A percentile compares a stretch with the other conserved stretches of the same genome.
Evolutionary conservation across 2,888 invertebrate genomes (phyloP).

Genomic region (Limnephilus lunatus): DNA sequence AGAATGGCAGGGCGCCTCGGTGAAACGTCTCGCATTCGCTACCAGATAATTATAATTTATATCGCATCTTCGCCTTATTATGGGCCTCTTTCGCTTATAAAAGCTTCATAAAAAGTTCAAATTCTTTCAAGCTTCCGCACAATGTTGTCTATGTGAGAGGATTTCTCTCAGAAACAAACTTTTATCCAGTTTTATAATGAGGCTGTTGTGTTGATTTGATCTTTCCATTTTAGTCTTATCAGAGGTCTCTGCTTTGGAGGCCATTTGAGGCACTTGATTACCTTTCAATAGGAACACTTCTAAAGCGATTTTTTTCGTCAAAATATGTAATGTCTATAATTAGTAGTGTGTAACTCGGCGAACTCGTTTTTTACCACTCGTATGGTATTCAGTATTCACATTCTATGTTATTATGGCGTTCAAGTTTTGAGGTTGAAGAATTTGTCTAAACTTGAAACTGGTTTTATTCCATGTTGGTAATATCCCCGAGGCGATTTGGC

Average conservation of each 20-base stretch:
- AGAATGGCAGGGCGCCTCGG: constrained; percentile 30
- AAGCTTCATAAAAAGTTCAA: constrained; percentile 59
- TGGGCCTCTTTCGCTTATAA: constrained; percentile 51
- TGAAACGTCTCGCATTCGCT: constrained; percentile 59
- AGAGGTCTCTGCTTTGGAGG: neutral
- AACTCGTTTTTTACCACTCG: neutral
- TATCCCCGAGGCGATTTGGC: constrained; percentile 45
- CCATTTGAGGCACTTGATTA: neutral
- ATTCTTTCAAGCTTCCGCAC: constrained; percentile 37
- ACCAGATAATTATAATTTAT: constrained; percentile 62
- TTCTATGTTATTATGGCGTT: constrained; percentile 9
- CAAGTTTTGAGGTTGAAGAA: neutral
- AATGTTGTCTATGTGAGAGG: constrained; percentile 29
- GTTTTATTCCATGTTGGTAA: constrained; percentile 40
- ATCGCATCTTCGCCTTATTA: constrained; percentile 52
- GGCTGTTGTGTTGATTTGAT: neutral
- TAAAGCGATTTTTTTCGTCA: neutral
- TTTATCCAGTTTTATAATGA: neutral
- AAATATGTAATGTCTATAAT: neutral
- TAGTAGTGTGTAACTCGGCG: neutral
- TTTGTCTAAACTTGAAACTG: constrained; percentile 9
- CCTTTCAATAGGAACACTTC: neutral
- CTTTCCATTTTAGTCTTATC: neutral
- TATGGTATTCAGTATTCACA: neutral
- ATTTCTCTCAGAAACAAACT: neutral